Base-by-base conservation (phyloP, 2,113 vertebrate genomes). In the Sialia sialis region DNA sequence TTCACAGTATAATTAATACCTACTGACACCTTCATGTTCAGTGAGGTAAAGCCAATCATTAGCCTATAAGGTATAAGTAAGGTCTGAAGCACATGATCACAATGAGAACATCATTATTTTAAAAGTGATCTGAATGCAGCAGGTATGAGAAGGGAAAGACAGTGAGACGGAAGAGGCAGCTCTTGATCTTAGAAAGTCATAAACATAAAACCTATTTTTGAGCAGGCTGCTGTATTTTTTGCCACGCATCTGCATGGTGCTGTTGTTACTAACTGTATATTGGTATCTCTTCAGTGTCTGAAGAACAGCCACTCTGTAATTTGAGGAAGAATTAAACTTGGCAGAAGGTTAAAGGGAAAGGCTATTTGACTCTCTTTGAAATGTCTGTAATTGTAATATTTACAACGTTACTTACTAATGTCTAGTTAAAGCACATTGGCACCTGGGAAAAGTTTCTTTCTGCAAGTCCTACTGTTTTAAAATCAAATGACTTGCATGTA, bases 1-100 rank as follows among this genome's bases (percentile, higher is more conserved):
- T 96, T 97, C 86, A 86, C 62, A 64, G 90, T 90, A 86, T 96
- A 97, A 97, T 97, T 97, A 97, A 97, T 94, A 94, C 93, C 75
- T 87, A 91, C 94, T 97, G 96, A 96, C 96, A 96, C 55, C 72
- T 83, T 80, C 59, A 60, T 76, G 68, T 87, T 96, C 36, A 0
- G 58, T 2, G 2, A 58, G 41, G 64, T 73, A 96, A 95, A 96
- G 86, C 90, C 90, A 92, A 92, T 95, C 91, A 92, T 94, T 92
- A 96, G 89, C 41, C 81, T 84, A 38, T 67, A 94, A 94, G 96
- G 69, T 89, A 30, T 48, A 80, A 72, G 93, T 81, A 96, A 93
- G 75, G 54, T 91, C 93, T 95, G 60, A 78, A 90, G 87, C 52
- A 94, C 59, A 69, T 4, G 56, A 58, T 73, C 43, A 39, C 67